These are phyloP conservation scores for Pardalotus punctatus DNA, from an alignment of 2,113 vertebrate species.

Conservation along the genomic window DNA sequence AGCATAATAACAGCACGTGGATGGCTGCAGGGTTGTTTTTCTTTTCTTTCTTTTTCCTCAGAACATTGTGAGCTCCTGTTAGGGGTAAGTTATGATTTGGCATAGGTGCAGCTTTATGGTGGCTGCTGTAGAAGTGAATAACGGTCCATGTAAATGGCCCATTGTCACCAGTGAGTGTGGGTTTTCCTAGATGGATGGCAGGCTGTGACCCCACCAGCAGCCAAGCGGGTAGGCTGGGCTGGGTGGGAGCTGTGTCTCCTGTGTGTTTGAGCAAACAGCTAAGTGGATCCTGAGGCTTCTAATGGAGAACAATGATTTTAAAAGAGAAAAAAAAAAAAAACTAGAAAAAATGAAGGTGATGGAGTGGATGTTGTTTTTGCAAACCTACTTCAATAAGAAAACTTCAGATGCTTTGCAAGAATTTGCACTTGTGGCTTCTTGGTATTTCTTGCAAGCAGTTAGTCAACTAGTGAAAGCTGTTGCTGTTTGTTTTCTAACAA, in stretches of 20 bases:
- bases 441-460: background rate
- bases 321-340: background rate
- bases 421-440: background rate
- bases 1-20: background rate
- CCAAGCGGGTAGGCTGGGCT: fast-evolving
- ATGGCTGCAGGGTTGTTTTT: background rate
- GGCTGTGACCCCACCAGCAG: background rate
- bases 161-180: background rate
- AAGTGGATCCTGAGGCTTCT: background rate
- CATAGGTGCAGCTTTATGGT: background rate
- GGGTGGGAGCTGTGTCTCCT: background rate
- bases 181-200: background rate
- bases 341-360: fast-evolving
- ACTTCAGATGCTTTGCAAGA: background rate
- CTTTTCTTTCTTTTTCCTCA: background rate
- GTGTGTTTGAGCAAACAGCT: background rate
- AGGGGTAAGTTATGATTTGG: background rate
- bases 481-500: background rate
- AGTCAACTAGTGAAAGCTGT: background rate
- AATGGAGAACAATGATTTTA: background rate
- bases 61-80: background rate
- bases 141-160: background rate
- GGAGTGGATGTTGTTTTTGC: background rate
- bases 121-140: background rate
- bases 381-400: background rate